Evolutionary conservation across 1,140 invertebrate species (phyloP).

Genomic region (Archivesica marissinica): DNA sequence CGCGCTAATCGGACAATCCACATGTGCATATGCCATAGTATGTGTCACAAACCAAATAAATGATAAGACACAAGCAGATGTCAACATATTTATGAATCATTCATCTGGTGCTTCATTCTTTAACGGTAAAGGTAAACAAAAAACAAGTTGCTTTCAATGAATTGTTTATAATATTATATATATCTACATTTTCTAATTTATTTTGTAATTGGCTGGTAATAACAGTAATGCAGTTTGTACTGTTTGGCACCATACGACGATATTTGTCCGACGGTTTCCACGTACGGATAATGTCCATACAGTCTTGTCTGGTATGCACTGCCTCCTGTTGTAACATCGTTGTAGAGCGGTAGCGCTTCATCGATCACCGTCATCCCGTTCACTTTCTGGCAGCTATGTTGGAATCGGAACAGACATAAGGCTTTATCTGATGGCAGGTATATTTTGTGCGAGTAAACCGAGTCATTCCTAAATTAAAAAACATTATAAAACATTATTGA

Average conservation of each 20-base stretch:
- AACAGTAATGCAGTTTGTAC: slow-evolving; percentile 54
- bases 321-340: slow-evolving; percentile 31
- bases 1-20: too few relatives aligned
- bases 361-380: slow-evolving; percentile 47
- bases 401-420: slow-evolving; percentile 46
- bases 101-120: too few relatives aligned
- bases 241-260: neutral
- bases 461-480: slow-evolving; percentile 28
- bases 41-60: too few relatives aligned
- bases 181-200: slow-evolving; percentile 41
- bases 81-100: too few relatives aligned
- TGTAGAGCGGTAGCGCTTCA: slow-evolving; percentile 48
- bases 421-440: slow-evolving; percentile 39
- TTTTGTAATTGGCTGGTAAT: slow-evolving; percentile 49
- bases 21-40: too few relatives aligned
- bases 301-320: neutral
- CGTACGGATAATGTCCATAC: slow-evolving; percentile 35
- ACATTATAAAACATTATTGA: neutral
- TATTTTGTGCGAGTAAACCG: slow-evolving; percentile 47
- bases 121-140: too few relatives aligned
- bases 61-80: too few relatives aligned
- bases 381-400: slow-evolving; percentile 51
- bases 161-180: too few relatives aligned
- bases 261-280: neutral
- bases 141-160: too few relatives aligned